Evolutionary conservation across 2,113 vertebrate species (phyloP).

Genomic region (Nothoprocta perdicaria): DNA sequence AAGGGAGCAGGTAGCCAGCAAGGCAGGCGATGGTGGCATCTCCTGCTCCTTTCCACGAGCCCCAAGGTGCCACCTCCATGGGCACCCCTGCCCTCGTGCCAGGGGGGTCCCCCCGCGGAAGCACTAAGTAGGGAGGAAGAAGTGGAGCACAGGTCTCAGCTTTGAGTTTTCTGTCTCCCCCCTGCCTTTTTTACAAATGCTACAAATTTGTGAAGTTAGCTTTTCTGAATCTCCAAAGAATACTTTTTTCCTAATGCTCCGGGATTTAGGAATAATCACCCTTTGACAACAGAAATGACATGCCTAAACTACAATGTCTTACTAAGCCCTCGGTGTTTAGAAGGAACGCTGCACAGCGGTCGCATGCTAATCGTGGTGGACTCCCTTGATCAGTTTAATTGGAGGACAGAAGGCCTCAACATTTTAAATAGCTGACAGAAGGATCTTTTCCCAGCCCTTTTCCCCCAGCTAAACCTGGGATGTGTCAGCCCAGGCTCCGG

Average conservation of each 20-base stretch:
- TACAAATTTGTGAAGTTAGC: neutral
- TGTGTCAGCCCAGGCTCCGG: conserved; percentile 22
- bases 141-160: conserved; percentile 8
- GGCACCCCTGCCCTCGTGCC: neutral
- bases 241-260: neutral
- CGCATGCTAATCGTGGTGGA: neutral
- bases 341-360: conserved; percentile 1
- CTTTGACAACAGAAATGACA: conserved; percentile 14
- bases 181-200: neutral
- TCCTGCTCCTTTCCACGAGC: neutral
- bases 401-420: conserved; percentile 61
- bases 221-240: neutral
- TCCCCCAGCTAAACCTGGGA: conserved; percentile 54
- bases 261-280: conserved; percentile 12
- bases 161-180: neutral
- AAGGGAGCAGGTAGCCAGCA: neutral
- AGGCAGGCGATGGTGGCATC: neutral
- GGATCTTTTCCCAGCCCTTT: conserved; percentile 46
- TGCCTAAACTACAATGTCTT: neutral
- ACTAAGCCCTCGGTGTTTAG: conserved; percentile 24
- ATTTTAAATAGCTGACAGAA: conserved; percentile 69
- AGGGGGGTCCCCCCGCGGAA: neutral
- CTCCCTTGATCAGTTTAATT: conserved; percentile 69
- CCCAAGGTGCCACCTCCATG: fast-evolving
- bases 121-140: neutral